Evolutionary conservation across 2,888 invertebrate species (phyloP), one percentile per base, ranked within the genome.

Genomic region (Galeopsomyia nigrocyanea): DNA sequence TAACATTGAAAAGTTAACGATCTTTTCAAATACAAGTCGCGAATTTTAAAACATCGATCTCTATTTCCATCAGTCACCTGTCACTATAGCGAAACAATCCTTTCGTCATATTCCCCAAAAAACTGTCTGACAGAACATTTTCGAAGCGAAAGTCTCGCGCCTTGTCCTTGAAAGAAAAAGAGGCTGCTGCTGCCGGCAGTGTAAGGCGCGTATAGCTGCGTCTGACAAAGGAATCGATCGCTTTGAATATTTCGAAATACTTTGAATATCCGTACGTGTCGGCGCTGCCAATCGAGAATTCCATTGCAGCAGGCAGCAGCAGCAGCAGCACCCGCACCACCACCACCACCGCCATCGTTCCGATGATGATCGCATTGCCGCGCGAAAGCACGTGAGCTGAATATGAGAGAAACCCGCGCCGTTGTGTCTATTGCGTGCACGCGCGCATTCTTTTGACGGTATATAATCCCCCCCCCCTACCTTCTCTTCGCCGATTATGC

Each of bases 201-300:
- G n/a, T n/a, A n/a, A n/a, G n/a, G n/a, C n/a, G n/a, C n/a, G n/a
- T 22, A 16, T 57, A 16, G 39, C 39, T 39, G 39, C 39, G 39
- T 10, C 39, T 39, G 47, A n/a, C 39, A 56, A 64, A 72, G 70
- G 47, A 64, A 65, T 68, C 73, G 67, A 65, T 69, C 22, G 56
- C 68, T 74, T 74, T 74, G 71, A 68, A 74, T 75, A 73, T 77
- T 75, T 71, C 74, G 73, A 75, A 70, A 75, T 73, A 75, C 74
- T 76, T 76, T 71, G 73, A 76, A 75, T 76, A 68, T 68, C 69
- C 65, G 71, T 73, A 76, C 76, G 77, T 75, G 75, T 75, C 22
- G 65, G 69, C 50, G 63, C 26, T 70, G 71, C 63, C 75, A 77
- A 75, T 75, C 53, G 69, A 21, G 55, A 13, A 51, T 17, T 60